Percentiles rank a stretch among this genome's conserved stretches.
Conservation (phyloP, 2,888 invertebrate species). For the Erannis defoliaria region DNA sequence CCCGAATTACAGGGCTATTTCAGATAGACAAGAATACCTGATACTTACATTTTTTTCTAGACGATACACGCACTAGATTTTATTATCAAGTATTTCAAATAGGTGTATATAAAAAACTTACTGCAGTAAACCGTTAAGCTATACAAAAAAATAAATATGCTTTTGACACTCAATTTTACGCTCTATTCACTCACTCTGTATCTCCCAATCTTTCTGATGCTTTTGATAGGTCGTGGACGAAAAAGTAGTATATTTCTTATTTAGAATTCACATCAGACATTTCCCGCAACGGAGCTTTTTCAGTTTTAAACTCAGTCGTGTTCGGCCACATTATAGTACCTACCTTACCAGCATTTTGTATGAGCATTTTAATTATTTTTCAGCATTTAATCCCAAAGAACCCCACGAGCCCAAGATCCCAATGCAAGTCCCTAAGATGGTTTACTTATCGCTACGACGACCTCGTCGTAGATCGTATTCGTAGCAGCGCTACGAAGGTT, state of each 20-base stretch:
- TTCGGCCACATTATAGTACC: too few species aligned
- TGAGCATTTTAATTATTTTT: background rate
- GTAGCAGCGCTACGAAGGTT: conserved; percentile 3
- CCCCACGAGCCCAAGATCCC: too few species aligned
- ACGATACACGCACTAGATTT: too few species aligned
- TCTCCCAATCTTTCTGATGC: background rate
- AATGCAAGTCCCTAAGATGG: too few species aligned
- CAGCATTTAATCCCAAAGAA: background rate
- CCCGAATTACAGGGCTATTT: too few species aligned
- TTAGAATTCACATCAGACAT: background rate
- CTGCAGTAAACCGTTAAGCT: too few species aligned
- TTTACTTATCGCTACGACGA: background rate
- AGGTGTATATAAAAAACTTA: too few species aligned
- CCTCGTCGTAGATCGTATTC: background rate
- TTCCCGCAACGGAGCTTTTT: background rate
- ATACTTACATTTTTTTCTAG: too few species aligned
- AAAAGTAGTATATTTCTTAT: background rate
- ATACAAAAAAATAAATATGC: too few species aligned
- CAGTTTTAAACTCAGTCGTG: background rate
- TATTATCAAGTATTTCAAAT: too few species aligned
- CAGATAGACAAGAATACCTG: too few species aligned
- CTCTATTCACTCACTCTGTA: background rate
- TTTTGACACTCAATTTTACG: background rate
- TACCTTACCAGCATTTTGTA: too few species aligned
- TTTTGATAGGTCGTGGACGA: background rate